Evolutionary conservation across 2,797 vertebrate species (phyloP), one percentile per base, ranked within the genome.

Genomic region (Craterocephalus amniculus): DNA sequence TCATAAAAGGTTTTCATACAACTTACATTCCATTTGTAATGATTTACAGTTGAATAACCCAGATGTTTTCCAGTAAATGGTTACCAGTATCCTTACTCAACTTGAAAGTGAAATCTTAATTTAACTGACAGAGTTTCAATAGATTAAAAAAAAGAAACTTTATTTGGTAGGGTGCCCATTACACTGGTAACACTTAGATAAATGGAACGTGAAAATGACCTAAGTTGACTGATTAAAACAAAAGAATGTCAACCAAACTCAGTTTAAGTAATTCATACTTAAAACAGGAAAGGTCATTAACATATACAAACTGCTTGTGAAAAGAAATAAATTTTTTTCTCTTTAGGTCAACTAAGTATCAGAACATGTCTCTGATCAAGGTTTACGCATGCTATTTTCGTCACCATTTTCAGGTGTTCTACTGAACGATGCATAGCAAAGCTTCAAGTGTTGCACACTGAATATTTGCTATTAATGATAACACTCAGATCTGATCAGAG

Each of bases 151-250:
- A 88, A 86, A 82, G 26, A 84, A 71, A 65, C 85, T 93, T 97
- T 97, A 96, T 96, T 95, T 95, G 91, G 92, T 93, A 89, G 91
- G 92, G 94, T 94, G 93, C 90, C 95, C 90, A 89, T 91, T 94
- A 95, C 92, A 93, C 83, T 94, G 93, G 81, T 90, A 93, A 96
- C 94, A 95, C 93, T 94, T 91, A 89, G 93, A 95, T 94, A 89
- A 87, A 90, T 89, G 82, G 66, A 87, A 85, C 94, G 93, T 94
- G 92, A 89, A 93, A 91, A 91, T 94, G 92, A 92, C 93, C 93
- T 93, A 93, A 91, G 88, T 83, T 90, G 93, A 93, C 43, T 58
- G 72, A 81, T 83, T 83, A 79, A 88, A 91, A 87, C 58, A 76
- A 87, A 91, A 94, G 85, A 90, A 88, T 91, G 90, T 92, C 71